phyloP scores from a whole-genome alignment of 2,113 vertebrate genomes.

The Mustela nigripes region DNA sequence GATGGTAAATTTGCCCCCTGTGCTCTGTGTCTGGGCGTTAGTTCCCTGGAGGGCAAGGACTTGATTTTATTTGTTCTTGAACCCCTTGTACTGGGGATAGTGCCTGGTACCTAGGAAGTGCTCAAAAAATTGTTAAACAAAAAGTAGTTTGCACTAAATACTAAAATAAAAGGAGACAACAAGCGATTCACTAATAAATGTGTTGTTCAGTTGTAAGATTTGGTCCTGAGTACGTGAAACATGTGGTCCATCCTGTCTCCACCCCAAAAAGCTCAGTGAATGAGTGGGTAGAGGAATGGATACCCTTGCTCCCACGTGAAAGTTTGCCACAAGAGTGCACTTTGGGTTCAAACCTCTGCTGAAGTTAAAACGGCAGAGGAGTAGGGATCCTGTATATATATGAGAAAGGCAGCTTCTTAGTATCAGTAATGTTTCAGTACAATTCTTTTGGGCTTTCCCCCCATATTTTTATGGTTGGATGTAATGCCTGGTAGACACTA shows the following conservation, averaged over 20 bases:
- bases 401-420: neutral
- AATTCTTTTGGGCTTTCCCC: constrained; percentile 46
- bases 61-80: neutral
- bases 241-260: neutral
- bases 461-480: constrained; percentile 29
- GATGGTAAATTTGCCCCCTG: neutral
- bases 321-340: neutral
- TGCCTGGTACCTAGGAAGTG: neutral
- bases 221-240: neutral
- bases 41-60: neutral
- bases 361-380: neutral
- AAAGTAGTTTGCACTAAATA: neutral
- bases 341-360: too few species aligned
- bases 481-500: neutral
- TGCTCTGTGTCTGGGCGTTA: neutral
- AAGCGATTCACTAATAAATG: neutral
- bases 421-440: constrained; percentile 22
- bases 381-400: neutral
- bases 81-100: neutral
- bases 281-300: neutral
- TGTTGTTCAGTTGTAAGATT: neutral
- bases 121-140: neutral
- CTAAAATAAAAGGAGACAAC: neutral
- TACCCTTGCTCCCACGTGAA: neutral
- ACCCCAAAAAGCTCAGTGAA: neutral